Evolutionary conservation across 2,113 vertebrate species (phyloP).

Genomic region (Reinhardtius hippoglossoides): DNA sequence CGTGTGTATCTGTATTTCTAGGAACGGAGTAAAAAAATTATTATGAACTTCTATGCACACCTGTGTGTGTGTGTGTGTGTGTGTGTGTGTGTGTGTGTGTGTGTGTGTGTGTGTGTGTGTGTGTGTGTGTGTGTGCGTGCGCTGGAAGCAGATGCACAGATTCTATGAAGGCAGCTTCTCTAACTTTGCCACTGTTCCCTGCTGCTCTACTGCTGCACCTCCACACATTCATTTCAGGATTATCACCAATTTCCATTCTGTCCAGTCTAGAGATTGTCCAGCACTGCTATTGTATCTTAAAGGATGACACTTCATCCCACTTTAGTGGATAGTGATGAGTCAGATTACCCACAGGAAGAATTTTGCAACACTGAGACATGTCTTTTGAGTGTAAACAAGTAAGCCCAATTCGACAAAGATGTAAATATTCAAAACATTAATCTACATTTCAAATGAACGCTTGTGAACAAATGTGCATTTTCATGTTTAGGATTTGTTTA

Average conservation of each 20-base stretch:
- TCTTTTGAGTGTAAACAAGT: conserved; percentile 10
- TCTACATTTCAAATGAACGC: conserved; percentile 37
- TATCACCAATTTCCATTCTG: conserved; percentile 1
- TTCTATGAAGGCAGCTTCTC: conserved; percentile 37
- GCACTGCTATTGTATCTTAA: conserved; percentile 10
- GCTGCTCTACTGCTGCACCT: conserved; percentile 5
- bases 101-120: conserved; percentile 18
- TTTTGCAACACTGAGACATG: conserved; percentile 7
- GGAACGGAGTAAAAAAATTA: background rate
- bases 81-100: background rate
- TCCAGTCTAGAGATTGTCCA: background rate
- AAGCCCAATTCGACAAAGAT: conserved; percentile 49
- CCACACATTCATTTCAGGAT: conserved; percentile 11
- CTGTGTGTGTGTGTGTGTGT: background rate
- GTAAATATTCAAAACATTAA: conserved; percentile 9
- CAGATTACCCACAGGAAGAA: conserved; percentile 9
- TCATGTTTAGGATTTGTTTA: conserved; percentile 5
- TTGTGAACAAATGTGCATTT: background rate
- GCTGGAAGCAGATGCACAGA: conserved; percentile 37
- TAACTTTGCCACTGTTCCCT: conserved; percentile 3
- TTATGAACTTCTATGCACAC: too few species aligned
- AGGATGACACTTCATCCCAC: background rate
- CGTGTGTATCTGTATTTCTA: too few species aligned
- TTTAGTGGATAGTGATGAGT: conserved; percentile 27
- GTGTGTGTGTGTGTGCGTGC: background rate